These are phyloP conservation scores for Pungitius pungitius DNA, from an alignment of 2,113 vertebrate species.

Conservation along the genomic window DNA sequence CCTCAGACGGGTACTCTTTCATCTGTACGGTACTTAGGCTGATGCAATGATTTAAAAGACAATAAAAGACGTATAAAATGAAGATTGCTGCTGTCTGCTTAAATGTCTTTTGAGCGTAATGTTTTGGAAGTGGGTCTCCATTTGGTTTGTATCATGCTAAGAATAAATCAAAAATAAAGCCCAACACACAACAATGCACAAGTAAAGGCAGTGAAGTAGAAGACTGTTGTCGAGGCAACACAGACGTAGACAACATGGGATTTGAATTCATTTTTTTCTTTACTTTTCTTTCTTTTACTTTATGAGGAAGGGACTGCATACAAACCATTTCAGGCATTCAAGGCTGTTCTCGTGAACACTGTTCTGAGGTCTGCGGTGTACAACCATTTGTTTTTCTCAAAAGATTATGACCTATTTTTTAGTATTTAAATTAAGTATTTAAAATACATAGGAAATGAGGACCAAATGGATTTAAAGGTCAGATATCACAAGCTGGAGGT, in stretches of 20 bases:
- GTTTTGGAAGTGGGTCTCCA: background rate
- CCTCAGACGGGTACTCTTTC: constrained; percentile 82
- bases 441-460: background rate
- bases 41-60: constrained; percentile 77
- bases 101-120: no score
- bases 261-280: background rate
- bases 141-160: background rate
- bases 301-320: background rate
- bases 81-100: background rate
- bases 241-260: background rate
- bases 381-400: background rate
- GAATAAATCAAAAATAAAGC: background rate
- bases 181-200: background rate
- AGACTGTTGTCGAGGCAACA: background rate
- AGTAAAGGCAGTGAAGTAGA: background rate
- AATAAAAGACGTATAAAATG: constrained; percentile 78
- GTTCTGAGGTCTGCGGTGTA: background rate
- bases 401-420: no score
- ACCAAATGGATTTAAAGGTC: background rate
- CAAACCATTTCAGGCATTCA: background rate
- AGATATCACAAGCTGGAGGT: background rate
- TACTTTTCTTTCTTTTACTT: no score
- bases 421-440: no score
- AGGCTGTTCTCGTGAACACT: background rate
- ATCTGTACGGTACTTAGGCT: constrained; percentile 83